phyloP scores from a whole-genome alignment of 2,797 vertebrate genomes.

The Melopsittacus undulatus region DNA sequence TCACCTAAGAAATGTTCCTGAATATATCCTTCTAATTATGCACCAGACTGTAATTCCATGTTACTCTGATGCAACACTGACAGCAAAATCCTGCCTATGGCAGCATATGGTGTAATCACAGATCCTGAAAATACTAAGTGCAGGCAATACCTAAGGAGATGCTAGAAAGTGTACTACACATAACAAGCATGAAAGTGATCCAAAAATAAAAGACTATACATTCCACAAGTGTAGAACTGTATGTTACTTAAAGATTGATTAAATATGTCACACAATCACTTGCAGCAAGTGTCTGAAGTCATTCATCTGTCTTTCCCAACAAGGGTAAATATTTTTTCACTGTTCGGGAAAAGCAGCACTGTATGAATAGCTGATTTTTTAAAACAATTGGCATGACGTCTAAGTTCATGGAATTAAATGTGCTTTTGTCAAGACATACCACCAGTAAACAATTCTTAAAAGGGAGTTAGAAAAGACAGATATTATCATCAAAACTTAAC shows the following conservation, averaged over 20 bases:
- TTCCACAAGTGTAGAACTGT: not conserved
- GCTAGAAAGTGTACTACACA: not conserved
- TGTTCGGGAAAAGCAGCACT: not conserved
- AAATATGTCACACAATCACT: not conserved
- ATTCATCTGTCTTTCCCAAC: conserved; percentile 5
- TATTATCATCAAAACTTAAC: not conserved
- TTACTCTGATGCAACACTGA: not conserved
- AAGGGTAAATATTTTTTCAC: not conserved
- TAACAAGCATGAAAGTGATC: not conserved
- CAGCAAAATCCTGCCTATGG: conserved; percentile 6
- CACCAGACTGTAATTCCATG: not conserved
- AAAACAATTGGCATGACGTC: not conserved
- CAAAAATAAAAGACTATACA: not conserved
- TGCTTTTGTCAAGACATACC: not conserved
- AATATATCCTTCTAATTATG: conserved; percentile 28
- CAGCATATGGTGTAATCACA: conserved; percentile 28
- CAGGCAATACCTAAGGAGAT: not conserved
- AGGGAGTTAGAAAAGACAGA: not conserved
- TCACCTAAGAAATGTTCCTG: not conserved
- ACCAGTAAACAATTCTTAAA: not conserved
- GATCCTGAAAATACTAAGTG: not conserved
- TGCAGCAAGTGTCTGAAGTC: not conserved
- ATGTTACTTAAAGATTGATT: not conserved
- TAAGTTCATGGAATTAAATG: not conserved
- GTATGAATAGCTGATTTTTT: conserved; percentile 2